Conservation (phyloP, 2,888 invertebrate genomes). For the Amitus sp. region DNA sequence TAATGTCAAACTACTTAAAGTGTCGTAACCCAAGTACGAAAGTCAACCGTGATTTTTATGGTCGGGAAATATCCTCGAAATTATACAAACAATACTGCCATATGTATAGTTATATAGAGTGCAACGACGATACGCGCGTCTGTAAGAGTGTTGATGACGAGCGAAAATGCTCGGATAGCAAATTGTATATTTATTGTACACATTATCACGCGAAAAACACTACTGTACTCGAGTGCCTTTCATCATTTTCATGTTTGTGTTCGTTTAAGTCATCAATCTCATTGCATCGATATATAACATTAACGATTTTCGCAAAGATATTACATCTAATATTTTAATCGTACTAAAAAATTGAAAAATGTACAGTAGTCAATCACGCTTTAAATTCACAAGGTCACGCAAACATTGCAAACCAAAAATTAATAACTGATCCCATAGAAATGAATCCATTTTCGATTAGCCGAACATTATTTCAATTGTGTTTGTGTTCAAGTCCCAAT, state of each 20-base stretch:
- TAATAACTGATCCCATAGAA: too few relatives aligned
- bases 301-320: not conserved
- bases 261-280: not conserved
- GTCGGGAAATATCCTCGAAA: not conserved
- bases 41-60: too few relatives aligned
- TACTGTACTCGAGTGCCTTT: conserved; percentile 28
- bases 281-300: not conserved
- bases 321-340: not conserved
- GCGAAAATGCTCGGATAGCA: not conserved
- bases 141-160: conserved; percentile 11
- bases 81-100: conserved; percentile 24
- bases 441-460: too few relatives aligned
- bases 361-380: not conserved
- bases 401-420: too few relatives aligned
- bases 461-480: too few relatives aligned
- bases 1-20: too few relatives aligned
- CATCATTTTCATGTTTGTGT: conserved; percentile 6
- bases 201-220: not conserved
- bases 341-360: not conserved
- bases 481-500: too few relatives aligned
- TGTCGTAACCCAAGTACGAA: too few relatives aligned
- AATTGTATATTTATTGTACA: not conserved
- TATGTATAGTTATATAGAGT: conserved; percentile 24
- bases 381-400: too few relatives aligned
- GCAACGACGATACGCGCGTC: conserved; percentile 19